phyloP scores from a whole-genome alignment of 2,888 invertebrate genomes.

The Caradrina clavipalpis region DNA sequence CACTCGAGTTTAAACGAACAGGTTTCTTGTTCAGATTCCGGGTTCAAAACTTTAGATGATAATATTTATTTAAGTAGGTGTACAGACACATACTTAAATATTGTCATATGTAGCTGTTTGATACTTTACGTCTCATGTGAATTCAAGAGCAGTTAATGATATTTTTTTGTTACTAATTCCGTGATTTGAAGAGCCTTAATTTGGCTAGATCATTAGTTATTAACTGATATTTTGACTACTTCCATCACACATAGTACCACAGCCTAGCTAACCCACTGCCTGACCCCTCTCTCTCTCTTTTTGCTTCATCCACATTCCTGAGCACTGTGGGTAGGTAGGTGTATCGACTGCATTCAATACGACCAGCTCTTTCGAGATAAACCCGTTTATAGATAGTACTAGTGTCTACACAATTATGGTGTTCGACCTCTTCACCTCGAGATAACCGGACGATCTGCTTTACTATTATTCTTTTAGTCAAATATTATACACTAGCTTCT shows the following conservation, averaged over 20 bases:
- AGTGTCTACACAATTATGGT: constrained; percentile 10
- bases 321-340: neutral
- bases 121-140: no score
- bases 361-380: constrained; percentile 26
- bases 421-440: constrained; percentile 26
- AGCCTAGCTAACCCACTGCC: neutral
- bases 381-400: constrained; percentile 32
- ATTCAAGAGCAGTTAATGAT: neutral
- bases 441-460: neutral
- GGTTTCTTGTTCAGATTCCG: constrained; percentile 15
- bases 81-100: no score
- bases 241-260: neutral
- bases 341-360: constrained; percentile 39
- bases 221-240: neutral
- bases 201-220: neutral
- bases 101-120: no score
- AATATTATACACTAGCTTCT: no score
- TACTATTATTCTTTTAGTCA: neutral
- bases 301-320: constrained; percentile 43
- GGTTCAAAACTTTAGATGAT: neutral
- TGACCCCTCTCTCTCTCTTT: constrained; percentile 41
- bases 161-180: neutral
- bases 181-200: neutral
- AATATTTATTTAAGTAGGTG: neutral
- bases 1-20: neutral